These are phyloP conservation scores for Ochotona curzoniae DNA, from an alignment of 2,113 vertebrate species.

Conservation along the genomic window DNA sequence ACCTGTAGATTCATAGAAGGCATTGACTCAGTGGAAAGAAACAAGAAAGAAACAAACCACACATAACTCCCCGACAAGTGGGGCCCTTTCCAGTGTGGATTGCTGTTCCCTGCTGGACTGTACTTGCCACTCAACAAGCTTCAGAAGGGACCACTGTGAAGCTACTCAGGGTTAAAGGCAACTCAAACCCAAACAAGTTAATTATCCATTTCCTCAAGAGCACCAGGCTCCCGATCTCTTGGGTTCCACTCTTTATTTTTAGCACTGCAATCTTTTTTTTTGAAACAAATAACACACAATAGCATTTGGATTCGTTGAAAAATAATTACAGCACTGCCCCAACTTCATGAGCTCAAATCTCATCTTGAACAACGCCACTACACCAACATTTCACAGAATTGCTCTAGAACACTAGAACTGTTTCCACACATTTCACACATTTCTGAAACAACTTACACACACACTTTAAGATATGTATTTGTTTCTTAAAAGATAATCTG, in stretches of 20 bases:
- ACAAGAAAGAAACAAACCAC: conserved; percentile 27
- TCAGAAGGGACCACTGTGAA: not conserved
- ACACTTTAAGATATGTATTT: not conserved
- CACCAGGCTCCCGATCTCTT: conserved; percentile 53
- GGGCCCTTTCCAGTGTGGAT: not conserved
- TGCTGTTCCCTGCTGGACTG: conserved; percentile 3
- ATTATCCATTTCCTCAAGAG: conserved; percentile 67
- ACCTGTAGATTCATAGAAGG: conserved; percentile 19
- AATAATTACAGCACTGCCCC: not conserved
- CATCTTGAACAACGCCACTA: not conserved
- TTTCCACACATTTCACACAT: not conserved
- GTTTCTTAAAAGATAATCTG: conserved; percentile 13
- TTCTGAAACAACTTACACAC: not conserved
- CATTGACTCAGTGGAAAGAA: conserved; percentile 44
- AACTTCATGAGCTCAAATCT: not conserved
- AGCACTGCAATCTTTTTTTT: conserved; percentile 48
- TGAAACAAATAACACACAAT: conserved; percentile 27
- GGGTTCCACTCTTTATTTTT: conserved; percentile 71
- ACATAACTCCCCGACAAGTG: not conserved
- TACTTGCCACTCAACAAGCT: not conserved
- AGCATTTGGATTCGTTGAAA: conserved; percentile 28
- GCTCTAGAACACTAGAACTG: not conserved
- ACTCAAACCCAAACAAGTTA: conserved; percentile 58
- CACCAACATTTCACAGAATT: not conserved
- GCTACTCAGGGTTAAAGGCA: not conserved